A percentile compares a stretch with the other conserved stretches of the same genome.
Evolutionary conservation across 2,113 vertebrate genomes (phyloP).

Genomic region (Apodemus speciosus): DNA sequence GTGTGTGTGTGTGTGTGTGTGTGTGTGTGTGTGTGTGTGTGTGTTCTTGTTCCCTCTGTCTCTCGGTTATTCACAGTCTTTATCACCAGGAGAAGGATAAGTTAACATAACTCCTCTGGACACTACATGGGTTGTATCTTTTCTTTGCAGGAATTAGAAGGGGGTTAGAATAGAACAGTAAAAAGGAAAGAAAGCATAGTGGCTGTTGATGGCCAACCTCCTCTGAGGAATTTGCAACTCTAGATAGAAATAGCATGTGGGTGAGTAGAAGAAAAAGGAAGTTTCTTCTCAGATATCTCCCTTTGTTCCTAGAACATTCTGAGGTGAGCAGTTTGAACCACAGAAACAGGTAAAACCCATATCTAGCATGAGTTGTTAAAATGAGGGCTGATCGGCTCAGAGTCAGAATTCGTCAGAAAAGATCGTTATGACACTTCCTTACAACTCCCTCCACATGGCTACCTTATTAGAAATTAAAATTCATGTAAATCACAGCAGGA

Average conservation of each 20-base stretch:
- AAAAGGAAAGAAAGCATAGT: slow-evolving; percentile 8
- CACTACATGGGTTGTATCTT: background rate
- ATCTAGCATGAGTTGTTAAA: slow-evolving; percentile 65
- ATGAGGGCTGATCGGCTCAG: slow-evolving; percentile 74
- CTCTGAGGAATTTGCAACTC: background rate
- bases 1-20: background rate
- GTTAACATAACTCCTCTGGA: slow-evolving; percentile 34
- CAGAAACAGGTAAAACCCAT: slow-evolving; percentile 49
- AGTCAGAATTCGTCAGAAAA: slow-evolving; percentile 78
- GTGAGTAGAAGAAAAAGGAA: background rate
- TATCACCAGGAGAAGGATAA: slow-evolving; percentile 39
- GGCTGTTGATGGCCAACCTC: background rate
- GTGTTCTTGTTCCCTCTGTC: background rate
- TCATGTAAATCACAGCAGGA: slow-evolving; percentile 82
- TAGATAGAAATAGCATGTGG: slow-evolving; percentile 20
- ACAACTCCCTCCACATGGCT: slow-evolving; percentile 79
- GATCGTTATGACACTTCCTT: slow-evolving; percentile 82
- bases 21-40: background rate
- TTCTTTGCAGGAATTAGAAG: slow-evolving; percentile 58
- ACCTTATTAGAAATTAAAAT: slow-evolving; percentile 85
- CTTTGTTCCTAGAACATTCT: background rate
- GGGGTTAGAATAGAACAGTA: background rate
- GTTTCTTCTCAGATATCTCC: background rate
- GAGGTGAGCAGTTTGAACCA: background rate
- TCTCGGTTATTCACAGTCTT: slow-evolving; percentile 42